A percentile compares a stretch with the other conserved stretches of the same genome.
phyloP scores from a whole-genome alignment of 92 coral and sea anemone genomes.

The Zoanthus solanderi region DNA sequence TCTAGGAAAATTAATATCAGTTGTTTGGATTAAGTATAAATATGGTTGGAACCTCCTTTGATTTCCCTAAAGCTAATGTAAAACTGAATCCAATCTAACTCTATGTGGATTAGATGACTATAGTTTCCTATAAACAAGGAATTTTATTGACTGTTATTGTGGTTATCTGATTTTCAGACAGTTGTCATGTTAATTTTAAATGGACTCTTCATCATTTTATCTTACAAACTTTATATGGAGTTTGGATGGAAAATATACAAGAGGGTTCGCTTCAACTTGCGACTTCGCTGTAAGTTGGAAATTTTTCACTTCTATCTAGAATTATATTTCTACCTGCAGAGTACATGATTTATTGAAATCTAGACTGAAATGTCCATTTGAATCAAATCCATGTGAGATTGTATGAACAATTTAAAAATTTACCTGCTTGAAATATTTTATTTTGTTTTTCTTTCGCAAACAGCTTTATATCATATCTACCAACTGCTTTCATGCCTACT shows the following conservation, averaged over 20 bases:
- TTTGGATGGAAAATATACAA: slow-evolving; percentile 96
- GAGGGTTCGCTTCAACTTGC: slow-evolving; percentile 81
- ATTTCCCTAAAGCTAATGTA: too few species aligned
- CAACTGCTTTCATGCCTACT: slow-evolving; percentile 86
- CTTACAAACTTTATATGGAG: slow-evolving; percentile 86
- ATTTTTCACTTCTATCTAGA: neutral
- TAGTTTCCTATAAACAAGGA: too few species aligned
- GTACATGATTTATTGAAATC: too few species aligned
- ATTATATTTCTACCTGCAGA: too few species aligned
- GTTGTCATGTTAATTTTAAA: slow-evolving; percentile 67
- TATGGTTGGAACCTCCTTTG: too few species aligned
- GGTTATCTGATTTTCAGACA: slow-evolving; percentile 60
- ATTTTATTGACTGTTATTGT: neutral
- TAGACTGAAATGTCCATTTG: too few species aligned
- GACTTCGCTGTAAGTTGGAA: slow-evolving; percentile 75
- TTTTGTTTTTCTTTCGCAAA: neutral
- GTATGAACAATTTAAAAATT: too few species aligned
- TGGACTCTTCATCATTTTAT: slow-evolving; percentile 69
- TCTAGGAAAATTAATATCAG: too few species aligned
- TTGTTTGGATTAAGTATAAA: too few species aligned
- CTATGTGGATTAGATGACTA: too few species aligned
- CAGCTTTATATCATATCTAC: slow-evolving; percentile 81
- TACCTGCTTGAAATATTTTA: neutral
- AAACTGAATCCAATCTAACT: too few species aligned
- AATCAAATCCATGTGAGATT: too few species aligned